phyloP scores from a whole-genome alignment of 2,797 vertebrate genomes.

The Columba guinea region DNA sequence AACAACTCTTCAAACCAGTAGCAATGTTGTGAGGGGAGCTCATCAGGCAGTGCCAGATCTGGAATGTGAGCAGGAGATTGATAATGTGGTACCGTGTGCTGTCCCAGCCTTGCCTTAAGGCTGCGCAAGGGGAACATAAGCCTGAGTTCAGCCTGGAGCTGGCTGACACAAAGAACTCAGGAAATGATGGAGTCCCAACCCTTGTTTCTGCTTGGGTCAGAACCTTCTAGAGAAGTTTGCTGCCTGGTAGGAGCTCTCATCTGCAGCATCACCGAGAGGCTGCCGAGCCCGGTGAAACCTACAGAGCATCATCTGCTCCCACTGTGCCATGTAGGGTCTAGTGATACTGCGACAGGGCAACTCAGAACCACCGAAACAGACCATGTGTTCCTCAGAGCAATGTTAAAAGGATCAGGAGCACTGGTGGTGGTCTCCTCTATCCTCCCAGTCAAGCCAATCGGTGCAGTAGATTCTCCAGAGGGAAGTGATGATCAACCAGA shows the following conservation, averaged over 20 bases:
- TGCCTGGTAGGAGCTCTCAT: background rate
- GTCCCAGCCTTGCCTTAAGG: background rate
- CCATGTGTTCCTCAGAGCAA: background rate
- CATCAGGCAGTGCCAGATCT: too few relatives aligned
- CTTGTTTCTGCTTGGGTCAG: background rate
- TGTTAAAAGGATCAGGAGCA: background rate
- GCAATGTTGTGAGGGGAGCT: background rate
- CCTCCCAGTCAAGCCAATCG: background rate
- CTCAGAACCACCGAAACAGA: background rate
- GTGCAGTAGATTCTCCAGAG: background rate
- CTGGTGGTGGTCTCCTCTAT: background rate
- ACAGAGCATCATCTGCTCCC: background rate
- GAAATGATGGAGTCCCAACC: background rate
- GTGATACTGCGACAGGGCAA: background rate
- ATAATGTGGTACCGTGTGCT: accelerated
- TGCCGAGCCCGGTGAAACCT: background rate
- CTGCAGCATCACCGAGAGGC: accelerated
- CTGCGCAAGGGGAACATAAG: accelerated
- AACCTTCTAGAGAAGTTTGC: background rate
- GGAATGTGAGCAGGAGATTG: accelerated
- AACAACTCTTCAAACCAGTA: background rate
- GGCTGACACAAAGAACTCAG: background rate
- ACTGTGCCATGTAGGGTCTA: background rate
- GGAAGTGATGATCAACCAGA: background rate
- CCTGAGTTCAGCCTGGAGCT: background rate